Evolutionary conservation across 2,113 vertebrate genomes (phyloP).

Genomic region (Spheniscus mendiculus): DNA sequence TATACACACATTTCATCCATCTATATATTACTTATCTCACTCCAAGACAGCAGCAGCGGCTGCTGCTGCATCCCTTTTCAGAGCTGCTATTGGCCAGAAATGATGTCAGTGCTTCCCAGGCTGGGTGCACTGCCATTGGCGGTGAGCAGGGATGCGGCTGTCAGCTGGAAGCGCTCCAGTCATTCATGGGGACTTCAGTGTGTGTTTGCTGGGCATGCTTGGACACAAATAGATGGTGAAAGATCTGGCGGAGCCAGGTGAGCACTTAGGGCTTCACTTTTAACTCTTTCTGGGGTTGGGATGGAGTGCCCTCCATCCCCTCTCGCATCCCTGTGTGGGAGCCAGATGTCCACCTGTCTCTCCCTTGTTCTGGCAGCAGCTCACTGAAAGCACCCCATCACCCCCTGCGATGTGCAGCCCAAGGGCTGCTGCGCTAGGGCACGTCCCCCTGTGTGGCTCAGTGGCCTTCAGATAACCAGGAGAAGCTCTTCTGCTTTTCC

Average conservation of each 20-base stretch:
- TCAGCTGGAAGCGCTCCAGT: conserved; percentile 86
- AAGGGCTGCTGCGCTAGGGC: background rate
- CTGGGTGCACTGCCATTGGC: conserved; percentile 83
- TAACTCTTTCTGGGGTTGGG: conserved; percentile 49
- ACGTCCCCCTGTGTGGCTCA: background rate
- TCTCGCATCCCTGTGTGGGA: background rate
- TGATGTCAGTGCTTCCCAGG: conserved; percentile 94
- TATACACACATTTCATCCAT: conserved; percentile 45
- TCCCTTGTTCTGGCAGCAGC: conserved; percentile 31
- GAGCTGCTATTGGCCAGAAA: conserved; percentile 87
- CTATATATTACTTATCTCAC: conserved; percentile 67
- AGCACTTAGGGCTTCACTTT: conserved; percentile 36
- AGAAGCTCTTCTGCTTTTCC: background rate
- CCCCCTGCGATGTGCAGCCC: background rate
- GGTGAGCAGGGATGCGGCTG: conserved; percentile 79
- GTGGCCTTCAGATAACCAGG: background rate
- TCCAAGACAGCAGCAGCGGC: conserved; percentile 47
- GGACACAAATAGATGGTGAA: conserved; percentile 44
- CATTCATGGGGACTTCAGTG: conserved; percentile 85
- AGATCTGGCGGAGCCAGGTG: conserved; percentile 29
- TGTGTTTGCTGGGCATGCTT: conserved; percentile 44
- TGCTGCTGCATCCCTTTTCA: conserved; percentile 81
- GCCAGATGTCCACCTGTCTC: background rate
- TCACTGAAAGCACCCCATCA: background rate
- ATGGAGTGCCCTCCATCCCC: background rate